phyloP scores from a whole-genome alignment of 1,140 invertebrate genomes.

The Zaprionus kolodkinae region DNA sequence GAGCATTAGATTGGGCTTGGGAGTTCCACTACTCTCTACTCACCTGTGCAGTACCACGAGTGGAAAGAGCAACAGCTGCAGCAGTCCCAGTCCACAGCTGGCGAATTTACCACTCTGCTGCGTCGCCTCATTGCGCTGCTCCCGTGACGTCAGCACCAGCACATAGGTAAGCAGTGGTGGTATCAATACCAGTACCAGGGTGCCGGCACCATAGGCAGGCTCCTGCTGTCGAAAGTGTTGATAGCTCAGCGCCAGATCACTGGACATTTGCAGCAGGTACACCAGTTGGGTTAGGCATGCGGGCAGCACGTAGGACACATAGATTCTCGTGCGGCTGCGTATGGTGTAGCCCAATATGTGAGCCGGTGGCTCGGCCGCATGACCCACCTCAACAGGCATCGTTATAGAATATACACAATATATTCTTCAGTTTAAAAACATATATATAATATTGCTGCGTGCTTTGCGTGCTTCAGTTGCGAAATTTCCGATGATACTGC shows the following conservation, averaged over 20 bases:
- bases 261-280: conserved; percentile 85
- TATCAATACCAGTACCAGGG: conserved; percentile 60
- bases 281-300: conserved; percentile 83
- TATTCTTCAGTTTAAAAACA: neutral
- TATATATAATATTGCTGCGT: neutral
- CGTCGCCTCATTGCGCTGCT: conserved; percentile 85
- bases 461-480: conserved; percentile 44
- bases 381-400: conserved; percentile 39
- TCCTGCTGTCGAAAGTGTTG: conserved; percentile 85
- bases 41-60: conserved; percentile 89
- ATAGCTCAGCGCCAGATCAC: conserved; percentile 85
- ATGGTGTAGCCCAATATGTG: conserved; percentile 85
- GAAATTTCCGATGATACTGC: conserved; percentile 60
- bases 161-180: conserved; percentile 66
- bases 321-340: conserved; percentile 85
- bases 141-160: conserved; percentile 82
- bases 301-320: conserved; percentile 85
- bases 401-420: neutral
- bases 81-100: conserved; percentile 62
- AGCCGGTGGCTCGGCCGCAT: conserved; percentile 79
- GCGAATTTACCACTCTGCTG: conserved; percentile 21
- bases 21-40: conserved; percentile 21
- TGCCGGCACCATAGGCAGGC: conserved; percentile 70
- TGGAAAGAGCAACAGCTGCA: conserved; percentile 87
- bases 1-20: conserved; percentile 2